phyloP scores from a whole-genome alignment of 2,888 invertebrate species.

The Serrognathus titanus region DNA sequence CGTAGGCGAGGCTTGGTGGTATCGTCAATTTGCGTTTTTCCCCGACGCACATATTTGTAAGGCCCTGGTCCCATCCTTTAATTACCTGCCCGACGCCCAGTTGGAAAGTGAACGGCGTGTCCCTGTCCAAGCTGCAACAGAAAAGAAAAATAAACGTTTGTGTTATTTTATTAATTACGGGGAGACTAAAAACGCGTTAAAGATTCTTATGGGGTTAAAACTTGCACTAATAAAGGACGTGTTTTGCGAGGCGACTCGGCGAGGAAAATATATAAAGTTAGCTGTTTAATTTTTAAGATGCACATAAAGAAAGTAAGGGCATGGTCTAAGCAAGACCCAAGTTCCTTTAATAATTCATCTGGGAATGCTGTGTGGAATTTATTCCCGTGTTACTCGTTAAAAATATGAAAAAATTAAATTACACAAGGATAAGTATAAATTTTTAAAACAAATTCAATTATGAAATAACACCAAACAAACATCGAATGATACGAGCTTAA shows the following conservation, averaged over 20 bases:
- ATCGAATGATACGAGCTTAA: too few relatives aligned
- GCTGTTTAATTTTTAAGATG: constrained; percentile 25
- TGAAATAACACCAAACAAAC: too few relatives aligned
- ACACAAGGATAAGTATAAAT: too few relatives aligned
- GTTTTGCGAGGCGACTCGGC: not conserved
- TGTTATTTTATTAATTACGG: too few relatives aligned
- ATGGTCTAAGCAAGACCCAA: too few relatives aligned
- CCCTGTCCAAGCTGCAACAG: constrained; percentile 80
- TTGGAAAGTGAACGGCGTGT: constrained; percentile 92
- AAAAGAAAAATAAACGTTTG: constrained; percentile 8
- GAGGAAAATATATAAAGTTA: not conserved
- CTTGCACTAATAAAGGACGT: not conserved
- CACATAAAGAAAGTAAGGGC: constrained; percentile 23
- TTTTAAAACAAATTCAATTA: too few relatives aligned
- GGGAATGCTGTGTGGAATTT: too few relatives aligned
- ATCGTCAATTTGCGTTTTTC: constrained; percentile 88
- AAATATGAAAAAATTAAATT: too few relatives aligned
- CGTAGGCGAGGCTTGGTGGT: constrained; percentile 87
- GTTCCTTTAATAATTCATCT: too few relatives aligned
- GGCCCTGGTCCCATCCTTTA: constrained; percentile 95
- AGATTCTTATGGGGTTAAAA: too few relatives aligned
- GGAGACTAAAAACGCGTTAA: too few relatives aligned
- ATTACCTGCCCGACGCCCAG: constrained; percentile 95
- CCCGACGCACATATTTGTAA: constrained; percentile 90
- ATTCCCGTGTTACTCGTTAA: too few relatives aligned